Conservation (phyloP, 2,888 invertebrate species). For the Luffia ferchaultella region DNA sequence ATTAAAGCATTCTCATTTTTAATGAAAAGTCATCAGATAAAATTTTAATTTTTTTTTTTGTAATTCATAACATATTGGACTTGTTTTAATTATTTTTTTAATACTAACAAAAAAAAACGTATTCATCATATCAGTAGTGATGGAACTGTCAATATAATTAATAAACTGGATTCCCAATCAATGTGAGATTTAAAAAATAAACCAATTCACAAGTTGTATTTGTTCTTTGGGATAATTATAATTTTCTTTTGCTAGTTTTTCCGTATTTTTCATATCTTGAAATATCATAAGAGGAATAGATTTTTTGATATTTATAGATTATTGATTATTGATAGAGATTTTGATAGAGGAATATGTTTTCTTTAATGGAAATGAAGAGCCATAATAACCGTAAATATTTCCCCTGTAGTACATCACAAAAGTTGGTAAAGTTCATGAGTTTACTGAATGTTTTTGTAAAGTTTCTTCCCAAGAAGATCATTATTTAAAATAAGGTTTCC, state of each 20-base stretch:
- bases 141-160: no score
- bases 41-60: no score
- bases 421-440: neutral
- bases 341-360: neutral
- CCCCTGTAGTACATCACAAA: neutral
- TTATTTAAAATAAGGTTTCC: neutral
- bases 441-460: neutral
- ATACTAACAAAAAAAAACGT: no score
- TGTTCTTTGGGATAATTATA: neutral
- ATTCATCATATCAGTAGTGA: no score
- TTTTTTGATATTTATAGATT: neutral
- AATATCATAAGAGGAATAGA: no score
- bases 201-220: no score
- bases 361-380: neutral
- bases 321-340: neutral
- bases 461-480: neutral
- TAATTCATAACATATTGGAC: no score
- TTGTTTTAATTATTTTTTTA: no score
- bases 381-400: neutral
- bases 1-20: no score
- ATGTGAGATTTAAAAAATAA: no score
- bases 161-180: no score
- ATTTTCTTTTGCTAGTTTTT: neutral
- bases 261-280: neutral
- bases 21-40: no score